These are phyloP conservation scores for Aplodontia rufa DNA, from an alignment of 2,113 vertebrate species.

Conservation along the genomic window DNA sequence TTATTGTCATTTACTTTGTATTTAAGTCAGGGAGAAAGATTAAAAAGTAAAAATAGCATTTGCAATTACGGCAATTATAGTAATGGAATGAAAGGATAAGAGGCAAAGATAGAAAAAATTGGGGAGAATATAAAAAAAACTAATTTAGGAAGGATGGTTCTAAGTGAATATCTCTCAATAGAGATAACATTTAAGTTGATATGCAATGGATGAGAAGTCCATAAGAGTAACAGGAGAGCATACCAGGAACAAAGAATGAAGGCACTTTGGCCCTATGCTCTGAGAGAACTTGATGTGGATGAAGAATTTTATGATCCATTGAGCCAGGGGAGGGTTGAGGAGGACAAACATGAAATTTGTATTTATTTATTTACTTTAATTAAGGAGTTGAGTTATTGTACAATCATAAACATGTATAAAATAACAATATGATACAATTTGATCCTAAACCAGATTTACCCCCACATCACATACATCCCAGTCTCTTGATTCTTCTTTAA, in stretches of 20 bases:
- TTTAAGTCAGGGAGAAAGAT: background rate
- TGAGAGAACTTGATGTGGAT: background rate
- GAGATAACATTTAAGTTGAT: background rate
- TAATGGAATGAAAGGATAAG: background rate
- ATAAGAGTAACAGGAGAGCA: accelerated
- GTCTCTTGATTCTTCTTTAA: no score
- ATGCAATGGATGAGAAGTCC: background rate
- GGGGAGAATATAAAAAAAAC: background rate
- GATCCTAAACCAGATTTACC: no score
- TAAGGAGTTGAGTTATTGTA: no score
- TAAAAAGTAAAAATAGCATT: background rate
- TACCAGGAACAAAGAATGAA: background rate
- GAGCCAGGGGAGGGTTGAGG: background rate
- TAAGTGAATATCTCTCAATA: background rate
- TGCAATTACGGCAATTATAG: background rate
- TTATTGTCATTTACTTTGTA: background rate
- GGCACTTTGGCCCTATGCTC: background rate
- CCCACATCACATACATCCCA: no score
- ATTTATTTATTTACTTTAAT: no score
- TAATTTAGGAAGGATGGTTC: accelerated
- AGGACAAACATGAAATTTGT: background rate
- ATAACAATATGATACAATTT: no score
- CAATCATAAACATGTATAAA: no score
- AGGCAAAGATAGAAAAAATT: background rate
- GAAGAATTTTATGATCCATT: background rate